Conservation (phyloP, 2,888 invertebrate genomes). For the Terebella lapidaria region DNA sequence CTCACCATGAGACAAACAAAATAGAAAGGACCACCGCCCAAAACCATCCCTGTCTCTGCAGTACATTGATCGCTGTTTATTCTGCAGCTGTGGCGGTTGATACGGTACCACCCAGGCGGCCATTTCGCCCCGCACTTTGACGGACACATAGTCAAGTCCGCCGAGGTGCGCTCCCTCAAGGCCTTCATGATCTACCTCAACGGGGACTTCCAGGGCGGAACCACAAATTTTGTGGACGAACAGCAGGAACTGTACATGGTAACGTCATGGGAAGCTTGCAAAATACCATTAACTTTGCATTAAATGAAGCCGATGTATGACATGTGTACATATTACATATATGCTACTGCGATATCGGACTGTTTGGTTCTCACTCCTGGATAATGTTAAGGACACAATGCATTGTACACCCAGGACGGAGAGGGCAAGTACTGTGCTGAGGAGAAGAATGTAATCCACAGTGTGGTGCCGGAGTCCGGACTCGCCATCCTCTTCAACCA, state of each 20-base stretch:
- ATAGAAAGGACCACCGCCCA: no score
- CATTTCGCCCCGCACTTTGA: conserved; percentile 49
- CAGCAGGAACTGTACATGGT: conserved; percentile 36
- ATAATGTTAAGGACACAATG: no score
- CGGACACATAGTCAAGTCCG: conserved; percentile 33
- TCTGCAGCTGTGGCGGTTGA: conserved; percentile 37
- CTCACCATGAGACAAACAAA: no score
- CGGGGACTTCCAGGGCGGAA: conserved; percentile 37
- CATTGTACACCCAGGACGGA: conserved; percentile 35
- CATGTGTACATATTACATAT: no score
- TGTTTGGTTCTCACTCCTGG: no score
- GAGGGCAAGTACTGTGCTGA: conserved; percentile 42
- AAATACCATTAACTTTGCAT: no score
- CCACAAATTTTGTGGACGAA: conserved; percentile 45
- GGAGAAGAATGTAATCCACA: conserved; percentile 37
- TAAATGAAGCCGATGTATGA: no score
- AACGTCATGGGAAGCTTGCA: no score
- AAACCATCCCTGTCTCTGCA: no score
- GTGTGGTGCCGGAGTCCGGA: conserved; percentile 39
- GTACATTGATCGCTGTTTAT: neutral
- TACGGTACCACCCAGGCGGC: conserved; percentile 39
- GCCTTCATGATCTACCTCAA: conserved; percentile 47
- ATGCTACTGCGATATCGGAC: no score
- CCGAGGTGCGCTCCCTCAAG: conserved; percentile 36
- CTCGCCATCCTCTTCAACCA: conserved; percentile 45